These are phyloP conservation scores for Macroglossus sobrinus DNA, from an alignment of 2,113 vertebrate genomes.

Conservation along the genomic window DNA sequence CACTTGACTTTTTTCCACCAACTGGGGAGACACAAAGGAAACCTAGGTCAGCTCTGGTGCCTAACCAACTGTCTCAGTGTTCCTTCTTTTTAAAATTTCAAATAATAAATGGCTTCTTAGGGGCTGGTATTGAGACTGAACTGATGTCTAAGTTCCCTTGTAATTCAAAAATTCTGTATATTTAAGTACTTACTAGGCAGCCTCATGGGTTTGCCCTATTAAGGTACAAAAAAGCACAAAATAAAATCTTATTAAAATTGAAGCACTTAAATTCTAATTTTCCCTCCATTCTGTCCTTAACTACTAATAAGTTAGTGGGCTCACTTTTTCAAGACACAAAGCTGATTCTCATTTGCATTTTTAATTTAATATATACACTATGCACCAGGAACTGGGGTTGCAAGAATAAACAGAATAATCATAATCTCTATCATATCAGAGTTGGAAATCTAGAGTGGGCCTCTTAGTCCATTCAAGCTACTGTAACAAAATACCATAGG, in stretches of 20 bases:
- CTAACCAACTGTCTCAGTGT: neutral
- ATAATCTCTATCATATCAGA: neutral
- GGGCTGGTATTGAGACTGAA: neutral
- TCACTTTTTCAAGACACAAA: neutral
- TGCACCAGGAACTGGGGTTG: neutral
- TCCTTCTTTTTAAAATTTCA: neutral
- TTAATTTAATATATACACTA: neutral
- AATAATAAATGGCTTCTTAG: neutral
- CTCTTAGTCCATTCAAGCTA: neutral
- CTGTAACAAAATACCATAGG: neutral
- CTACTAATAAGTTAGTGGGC: neutral
- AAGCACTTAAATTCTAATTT: neutral
- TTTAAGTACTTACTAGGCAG: neutral
- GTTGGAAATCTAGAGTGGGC: neutral
- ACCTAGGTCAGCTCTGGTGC: neutral
- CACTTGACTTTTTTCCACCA: neutral
- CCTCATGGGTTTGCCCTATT: neutral
- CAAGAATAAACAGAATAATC: neutral
- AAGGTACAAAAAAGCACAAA: neutral
- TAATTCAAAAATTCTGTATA: neutral
- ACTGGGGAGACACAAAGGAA: neutral
- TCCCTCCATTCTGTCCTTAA: neutral
- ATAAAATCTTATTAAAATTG: neutral
- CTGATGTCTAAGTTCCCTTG: neutral
- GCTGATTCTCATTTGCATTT: neutral